Evolutionary conservation across 2,888 invertebrate genomes (phyloP).

Genomic region (Galeopsomyia nigrocyanea): DNA sequence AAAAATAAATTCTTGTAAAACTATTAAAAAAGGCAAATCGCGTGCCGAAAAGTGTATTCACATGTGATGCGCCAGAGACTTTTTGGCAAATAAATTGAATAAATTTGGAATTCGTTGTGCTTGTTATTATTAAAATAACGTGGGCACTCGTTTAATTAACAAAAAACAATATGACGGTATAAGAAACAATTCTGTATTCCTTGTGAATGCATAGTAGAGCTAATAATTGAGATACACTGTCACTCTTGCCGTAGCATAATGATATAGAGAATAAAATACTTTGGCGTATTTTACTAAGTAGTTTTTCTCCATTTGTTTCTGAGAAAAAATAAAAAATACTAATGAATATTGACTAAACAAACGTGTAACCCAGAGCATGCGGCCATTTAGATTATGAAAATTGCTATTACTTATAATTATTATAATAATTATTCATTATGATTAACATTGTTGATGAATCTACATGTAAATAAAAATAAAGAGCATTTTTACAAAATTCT

Average conservation of each 20-base stretch:
- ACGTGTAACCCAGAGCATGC: constrained; percentile 54
- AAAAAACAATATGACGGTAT: constrained; percentile 22
- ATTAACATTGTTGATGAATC: constrained; percentile 63
- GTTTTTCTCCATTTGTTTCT: constrained; percentile 54
- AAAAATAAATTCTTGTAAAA: constrained; percentile 1
- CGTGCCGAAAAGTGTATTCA: constrained; percentile 25
- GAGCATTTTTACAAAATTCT: constrained; percentile 62
- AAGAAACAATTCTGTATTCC: constrained; percentile 22
- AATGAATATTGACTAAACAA: neutral
- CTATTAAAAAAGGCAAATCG: neutral
- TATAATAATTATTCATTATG: constrained; percentile 58
- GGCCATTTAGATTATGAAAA: constrained; percentile 57
- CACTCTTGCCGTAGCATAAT: constrained; percentile 33
- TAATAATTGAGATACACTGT: constrained; percentile 38
- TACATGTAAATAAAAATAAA: constrained; percentile 66
- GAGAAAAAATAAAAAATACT: constrained; percentile 49
- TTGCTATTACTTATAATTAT: constrained; percentile 53
- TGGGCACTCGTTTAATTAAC: constrained; percentile 16
- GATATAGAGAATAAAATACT: constrained; percentile 48
- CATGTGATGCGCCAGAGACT: constrained; percentile 6
- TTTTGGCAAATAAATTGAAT: constrained; percentile 19
- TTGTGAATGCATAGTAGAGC: constrained; percentile 31
- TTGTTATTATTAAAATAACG: constrained; percentile 7
- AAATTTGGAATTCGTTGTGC: constrained; percentile 20
- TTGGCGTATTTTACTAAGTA: constrained; percentile 58